Percentiles rank a stretch among this genome's conserved stretches.
These are phyloP conservation scores for Drymodes brunneopygia DNA, from an alignment of 2,113 vertebrate species.

Conservation along the genomic window DNA sequence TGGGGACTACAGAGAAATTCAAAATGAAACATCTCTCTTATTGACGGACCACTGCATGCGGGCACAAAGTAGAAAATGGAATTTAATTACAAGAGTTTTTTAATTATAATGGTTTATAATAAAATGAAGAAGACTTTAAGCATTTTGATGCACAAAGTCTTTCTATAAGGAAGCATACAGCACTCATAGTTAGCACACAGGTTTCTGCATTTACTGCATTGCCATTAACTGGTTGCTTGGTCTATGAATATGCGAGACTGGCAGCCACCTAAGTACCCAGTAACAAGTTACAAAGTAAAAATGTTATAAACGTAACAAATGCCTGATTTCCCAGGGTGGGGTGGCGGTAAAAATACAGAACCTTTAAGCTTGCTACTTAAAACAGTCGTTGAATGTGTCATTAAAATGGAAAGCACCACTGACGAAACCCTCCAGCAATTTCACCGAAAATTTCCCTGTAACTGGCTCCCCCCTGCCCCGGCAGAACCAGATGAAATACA, in stretches of 20 bases:
- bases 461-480: neutral
- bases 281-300: neutral
- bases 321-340: neutral
- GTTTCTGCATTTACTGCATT: neutral
- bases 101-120: neutral
- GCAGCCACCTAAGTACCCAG: neutral
- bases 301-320: neutral
- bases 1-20: neutral
- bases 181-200: neutral
- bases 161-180: neutral
- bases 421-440: neutral
- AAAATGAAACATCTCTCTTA: neutral
- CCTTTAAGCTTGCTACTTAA: neutral
- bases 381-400: neutral
- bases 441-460: neutral
- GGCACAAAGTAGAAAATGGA: neutral
- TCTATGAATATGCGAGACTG: fast-evolving
- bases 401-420: neutral
- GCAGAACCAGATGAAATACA: neutral
- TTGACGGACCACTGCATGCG: too few relatives aligned
- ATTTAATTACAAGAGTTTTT: neutral
- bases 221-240: neutral
- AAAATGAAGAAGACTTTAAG: neutral
- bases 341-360: neutral
- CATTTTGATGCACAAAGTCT: neutral